These are phyloP conservation scores for human (Homo sapiens) DNA, from an alignment of 2,113 vertebrate species.

Conservation along the genomic window GRCh38 chr14:73408001-73408500, in stretches of 20 bases:
- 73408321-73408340: neutral
- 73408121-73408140: too few relatives aligned
- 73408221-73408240: too few relatives aligned
- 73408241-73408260: neutral
- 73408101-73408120: too few relatives aligned
- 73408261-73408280: neutral
- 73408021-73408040: too few relatives aligned
- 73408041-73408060: too few relatives aligned
- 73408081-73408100: too few relatives aligned
- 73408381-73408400: slow-evolving; percentile 12
- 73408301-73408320: neutral
- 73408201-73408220: too few relatives aligned
- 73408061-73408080: too few relatives aligned
- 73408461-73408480: slow-evolving; percentile 24
- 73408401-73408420: slow-evolving; percentile 21
- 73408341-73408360: neutral
- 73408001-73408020: too few relatives aligned
- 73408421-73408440: neutral
- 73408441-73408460: neutral
- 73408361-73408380: slow-evolving; percentile 3
- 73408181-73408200: too few relatives aligned
- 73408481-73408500: neutral
- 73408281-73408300: slow-evolving; percentile 1
- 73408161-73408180: too few relatives aligned
- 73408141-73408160: too few relatives aligned